These are phyloP conservation scores for Excalfactoria chinensis DNA, from an alignment of 2,113 vertebrate genomes.

Conservation along the genomic window DNA sequence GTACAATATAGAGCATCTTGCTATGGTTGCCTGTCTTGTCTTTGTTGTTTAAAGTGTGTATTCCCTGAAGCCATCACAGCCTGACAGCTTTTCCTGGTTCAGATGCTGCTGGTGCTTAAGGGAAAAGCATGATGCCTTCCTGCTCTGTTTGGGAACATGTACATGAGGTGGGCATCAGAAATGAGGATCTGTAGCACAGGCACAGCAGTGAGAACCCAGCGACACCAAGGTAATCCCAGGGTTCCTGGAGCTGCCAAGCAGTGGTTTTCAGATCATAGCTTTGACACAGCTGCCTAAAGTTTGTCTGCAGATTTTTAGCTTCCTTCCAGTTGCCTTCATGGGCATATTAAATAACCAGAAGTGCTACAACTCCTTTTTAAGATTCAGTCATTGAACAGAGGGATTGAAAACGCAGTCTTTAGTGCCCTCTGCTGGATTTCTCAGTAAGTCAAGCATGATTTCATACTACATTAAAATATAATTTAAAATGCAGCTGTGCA, in stretches of 20 bases:
- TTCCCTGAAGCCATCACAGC: neutral
- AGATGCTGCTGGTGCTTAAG: neutral
- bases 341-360: neutral
- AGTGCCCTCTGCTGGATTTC: slow-evolving; percentile 79
- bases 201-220: accelerated
- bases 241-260: neutral
- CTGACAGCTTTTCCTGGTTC: neutral
- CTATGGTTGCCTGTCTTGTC: neutral
- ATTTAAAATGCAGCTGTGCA: neutral
- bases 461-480: neutral
- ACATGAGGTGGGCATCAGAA: accelerated
- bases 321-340: neutral
- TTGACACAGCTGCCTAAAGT: accelerated
- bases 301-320: neutral
- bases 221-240: neutral
- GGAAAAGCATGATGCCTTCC: accelerated
- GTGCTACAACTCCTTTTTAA: neutral
- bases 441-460: neutral
- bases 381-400: neutral
- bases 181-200: neutral
- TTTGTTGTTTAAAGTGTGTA: neutral
- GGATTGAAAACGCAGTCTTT: slow-evolving; percentile 42
- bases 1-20: neutral
- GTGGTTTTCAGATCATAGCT: neutral
- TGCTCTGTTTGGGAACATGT: neutral